Conservation (phyloP, 2,113 vertebrate genomes). For the Ellobius talpinus region DNA sequence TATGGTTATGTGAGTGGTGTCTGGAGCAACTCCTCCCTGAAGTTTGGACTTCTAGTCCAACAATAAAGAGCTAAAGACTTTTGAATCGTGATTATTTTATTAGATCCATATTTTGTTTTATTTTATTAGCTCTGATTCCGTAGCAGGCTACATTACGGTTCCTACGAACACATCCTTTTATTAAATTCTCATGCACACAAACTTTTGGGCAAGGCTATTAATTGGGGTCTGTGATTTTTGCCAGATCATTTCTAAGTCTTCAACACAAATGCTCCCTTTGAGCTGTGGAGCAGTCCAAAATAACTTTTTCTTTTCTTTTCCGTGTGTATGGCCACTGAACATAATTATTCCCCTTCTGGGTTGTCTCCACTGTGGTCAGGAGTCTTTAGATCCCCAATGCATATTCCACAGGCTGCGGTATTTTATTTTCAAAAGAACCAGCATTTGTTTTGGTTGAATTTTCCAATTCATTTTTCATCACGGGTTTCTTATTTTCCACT, state of each 20-base stretch:
- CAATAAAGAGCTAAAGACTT: slow-evolving; percentile 31
- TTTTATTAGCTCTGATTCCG: slow-evolving; percentile 26
- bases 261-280: background rate
- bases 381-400: slow-evolving; percentile 13
- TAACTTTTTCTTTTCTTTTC: slow-evolving; percentile 48
- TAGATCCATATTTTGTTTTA: slow-evolving; percentile 35
- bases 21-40: too few species aligned
- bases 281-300: slow-evolving; percentile 1
- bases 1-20: too few species aligned
- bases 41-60: too few species aligned
- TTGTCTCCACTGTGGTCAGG: slow-evolving; percentile 47
- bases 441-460: slow-evolving; percentile 55
- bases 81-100: slow-evolving; percentile 53
- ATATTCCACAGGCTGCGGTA: background rate
- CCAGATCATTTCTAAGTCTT: background rate
- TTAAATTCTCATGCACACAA: background rate
- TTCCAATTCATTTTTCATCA: slow-evolving; percentile 42
- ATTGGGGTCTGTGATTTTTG: background rate
- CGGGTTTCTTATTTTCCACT: slow-evolving; percentile 43
- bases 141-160: background rate
- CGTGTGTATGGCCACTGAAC: background rate
- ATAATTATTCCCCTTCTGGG: slow-evolving; percentile 43
- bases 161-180: background rate
- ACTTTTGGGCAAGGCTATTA: background rate
- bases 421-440: slow-evolving; percentile 67